Percentiles rank a stretch among this genome's conserved stretches.
Evolutionary conservation across 2,888 invertebrate genomes (phyloP).

Genomic region (Pristionchus maxplancki): DNA sequence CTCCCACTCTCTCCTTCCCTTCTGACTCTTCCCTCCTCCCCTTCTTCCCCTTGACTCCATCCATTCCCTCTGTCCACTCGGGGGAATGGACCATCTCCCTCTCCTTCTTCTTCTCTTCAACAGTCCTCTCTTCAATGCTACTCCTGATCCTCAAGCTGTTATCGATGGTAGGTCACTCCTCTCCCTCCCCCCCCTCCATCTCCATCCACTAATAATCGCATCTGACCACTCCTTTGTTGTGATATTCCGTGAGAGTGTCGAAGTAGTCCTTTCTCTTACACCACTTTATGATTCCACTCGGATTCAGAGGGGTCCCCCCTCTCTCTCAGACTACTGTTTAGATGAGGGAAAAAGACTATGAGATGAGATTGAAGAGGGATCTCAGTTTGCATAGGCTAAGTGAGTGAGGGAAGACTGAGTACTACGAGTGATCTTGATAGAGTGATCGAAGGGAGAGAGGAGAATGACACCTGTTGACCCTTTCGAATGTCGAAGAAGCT

Average conservation of each 20-base stretch:
- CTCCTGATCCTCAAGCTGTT: slow-evolving; percentile 18
- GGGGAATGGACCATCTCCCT: not conserved
- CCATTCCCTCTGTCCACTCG: slow-evolving; percentile 78
- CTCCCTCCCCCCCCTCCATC: not conserved
- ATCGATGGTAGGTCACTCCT: not conserved
- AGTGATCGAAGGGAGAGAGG: slow-evolving; percentile 6
- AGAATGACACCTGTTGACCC: not conserved
- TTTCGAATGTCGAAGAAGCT: not conserved
- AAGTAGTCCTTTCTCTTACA: not conserved
- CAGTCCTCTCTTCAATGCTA: not conserved
- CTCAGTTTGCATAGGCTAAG: slow-evolving; percentile 17
- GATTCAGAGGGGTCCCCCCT: not conserved
- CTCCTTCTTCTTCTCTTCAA: not conserved
- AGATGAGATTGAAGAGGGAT: not conserved
- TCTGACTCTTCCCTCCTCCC: slow-evolving; percentile 22
- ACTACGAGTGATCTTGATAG: not conserved
- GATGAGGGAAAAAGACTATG: not conserved
- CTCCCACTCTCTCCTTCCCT: slow-evolving; percentile 8
- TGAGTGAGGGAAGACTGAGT: slow-evolving; percentile 1
- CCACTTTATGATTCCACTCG: not conserved
- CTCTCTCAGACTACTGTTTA: not conserved
- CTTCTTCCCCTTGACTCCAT: slow-evolving; percentile 6
- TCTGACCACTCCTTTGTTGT: slow-evolving; percentile 17
- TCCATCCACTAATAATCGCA: not conserved
- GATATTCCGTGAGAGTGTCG: too few relatives aligned